Percentiles rank a stretch among this genome's conserved stretches.
Evolutionary conservation across 1,140 invertebrate species (phyloP).

Genomic region (Helicoverpa zea): DNA sequence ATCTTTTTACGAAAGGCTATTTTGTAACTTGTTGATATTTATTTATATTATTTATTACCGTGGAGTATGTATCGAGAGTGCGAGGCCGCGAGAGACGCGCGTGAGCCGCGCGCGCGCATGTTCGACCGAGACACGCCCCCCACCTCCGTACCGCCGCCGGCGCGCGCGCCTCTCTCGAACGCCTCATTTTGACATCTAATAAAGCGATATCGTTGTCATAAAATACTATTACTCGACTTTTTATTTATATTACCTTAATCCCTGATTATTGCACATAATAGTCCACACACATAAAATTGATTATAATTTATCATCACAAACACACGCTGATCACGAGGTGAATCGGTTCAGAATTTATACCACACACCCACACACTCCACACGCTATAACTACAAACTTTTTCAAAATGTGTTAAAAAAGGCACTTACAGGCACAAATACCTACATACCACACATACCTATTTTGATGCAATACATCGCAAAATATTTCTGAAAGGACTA

Average conservation of each 20-base stretch:
- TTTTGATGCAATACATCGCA: too few relatives aligned
- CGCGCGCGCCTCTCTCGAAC: constrained; percentile 61
- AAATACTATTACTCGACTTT: constrained; percentile 74
- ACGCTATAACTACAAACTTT: too few relatives aligned
- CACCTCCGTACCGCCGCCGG: constrained; percentile 72
- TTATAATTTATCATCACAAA: too few relatives aligned
- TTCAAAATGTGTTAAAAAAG: too few relatives aligned
- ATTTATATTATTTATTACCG: constrained; percentile 85
- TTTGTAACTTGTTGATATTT: constrained; percentile 87
- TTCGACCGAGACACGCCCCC: constrained; percentile 76
- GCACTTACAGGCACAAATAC: too few relatives aligned
- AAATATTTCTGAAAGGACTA: too few relatives aligned
- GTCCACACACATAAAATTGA: neutral
- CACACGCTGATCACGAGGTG: neutral
- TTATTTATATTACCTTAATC: constrained; percentile 58
- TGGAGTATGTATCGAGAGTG: constrained; percentile 74
- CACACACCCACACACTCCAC: too few relatives aligned
- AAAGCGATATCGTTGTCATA: constrained; percentile 87
- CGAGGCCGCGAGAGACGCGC: constrained; percentile 57
- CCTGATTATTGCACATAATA: neutral
- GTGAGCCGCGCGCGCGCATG: constrained; percentile 58
- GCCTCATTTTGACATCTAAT: constrained; percentile 76
- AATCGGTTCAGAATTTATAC: neutral
- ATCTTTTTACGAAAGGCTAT: constrained; percentile 85
- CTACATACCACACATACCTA: too few relatives aligned